Conservation (phyloP, 2,113 vertebrate genomes). For the Otolemur garnettii region DNA sequence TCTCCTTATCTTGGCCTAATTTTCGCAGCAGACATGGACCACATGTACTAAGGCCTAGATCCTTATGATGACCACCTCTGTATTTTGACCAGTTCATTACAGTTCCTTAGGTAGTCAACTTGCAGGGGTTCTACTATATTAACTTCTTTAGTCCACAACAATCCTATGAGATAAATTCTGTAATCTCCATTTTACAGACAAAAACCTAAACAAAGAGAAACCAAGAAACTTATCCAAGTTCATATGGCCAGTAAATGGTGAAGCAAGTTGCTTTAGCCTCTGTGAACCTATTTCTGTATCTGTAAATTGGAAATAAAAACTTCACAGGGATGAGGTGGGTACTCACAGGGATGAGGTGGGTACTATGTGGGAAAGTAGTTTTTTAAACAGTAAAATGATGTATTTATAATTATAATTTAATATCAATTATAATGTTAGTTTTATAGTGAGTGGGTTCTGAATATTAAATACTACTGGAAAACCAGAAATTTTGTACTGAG, state of each 20-base stretch:
- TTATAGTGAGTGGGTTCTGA: not conserved
- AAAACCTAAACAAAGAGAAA: slow-evolving; percentile 31
- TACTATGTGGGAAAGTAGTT: not conserved
- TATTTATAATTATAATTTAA: not conserved
- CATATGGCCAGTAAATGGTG: not conserved
- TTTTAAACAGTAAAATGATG: not conserved
- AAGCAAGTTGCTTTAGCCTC: not conserved
- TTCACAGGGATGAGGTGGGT: not conserved
- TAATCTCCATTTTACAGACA: slow-evolving; percentile 7
- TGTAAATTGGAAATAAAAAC: not conserved
- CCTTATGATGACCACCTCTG: too few relatives aligned
- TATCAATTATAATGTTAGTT: not conserved
- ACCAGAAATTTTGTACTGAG: slow-evolving; percentile 5
- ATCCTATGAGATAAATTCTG: not conserved
- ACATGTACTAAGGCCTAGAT: too few relatives aligned
- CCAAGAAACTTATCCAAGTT: not conserved
- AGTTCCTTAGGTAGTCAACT: too few relatives aligned
- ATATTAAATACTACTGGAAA: not conserved
- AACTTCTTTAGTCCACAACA: not conserved
- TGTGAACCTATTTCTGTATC: not conserved
- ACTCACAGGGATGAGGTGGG: too few relatives aligned
- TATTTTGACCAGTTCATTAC: too few relatives aligned
- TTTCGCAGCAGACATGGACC: too few relatives aligned
- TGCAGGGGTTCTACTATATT: not conserved
- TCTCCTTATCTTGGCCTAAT: too few relatives aligned